Conservation (phyloP, 2,888 invertebrate species). For the Melinaea marsaeus region DNA sequence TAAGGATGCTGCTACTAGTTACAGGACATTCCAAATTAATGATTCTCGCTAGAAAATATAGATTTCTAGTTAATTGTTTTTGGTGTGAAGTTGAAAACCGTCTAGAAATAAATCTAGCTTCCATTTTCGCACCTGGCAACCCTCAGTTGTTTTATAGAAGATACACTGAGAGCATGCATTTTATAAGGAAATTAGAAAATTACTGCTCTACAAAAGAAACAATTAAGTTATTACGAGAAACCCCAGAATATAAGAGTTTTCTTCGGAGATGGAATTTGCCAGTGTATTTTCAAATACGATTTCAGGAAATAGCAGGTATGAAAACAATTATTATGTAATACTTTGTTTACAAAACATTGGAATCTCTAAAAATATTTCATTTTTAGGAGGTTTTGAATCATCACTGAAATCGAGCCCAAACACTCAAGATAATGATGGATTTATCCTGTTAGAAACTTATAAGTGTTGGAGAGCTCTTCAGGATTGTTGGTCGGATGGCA, state of each 20-base stretch:
- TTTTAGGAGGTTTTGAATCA: constrained; percentile 63
- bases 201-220: constrained; percentile 79
- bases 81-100: constrained; percentile 92
- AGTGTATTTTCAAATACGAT: constrained; percentile 97
- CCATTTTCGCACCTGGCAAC: constrained; percentile 95
- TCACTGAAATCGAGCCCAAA: constrained; percentile 54
- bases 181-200: constrained; percentile 83
- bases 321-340: not conserved
- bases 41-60: constrained; percentile 64
- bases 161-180: constrained; percentile 87
- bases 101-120: constrained; percentile 86
- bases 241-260: constrained; percentile 86
- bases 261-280: constrained; percentile 94
- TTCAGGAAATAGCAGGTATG: constrained; percentile 92
- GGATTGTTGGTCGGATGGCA: constrained; percentile 86
- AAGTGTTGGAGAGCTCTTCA: constrained; percentile 69
- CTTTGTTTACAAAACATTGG: not conserved
- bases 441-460: constrained; percentile 68
- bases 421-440: constrained; percentile 52
- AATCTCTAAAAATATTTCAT: not conserved
- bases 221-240: constrained; percentile 78
- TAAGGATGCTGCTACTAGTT: constrained; percentile 76
- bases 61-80: constrained; percentile 86
- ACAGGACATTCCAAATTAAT: constrained; percentile 72
- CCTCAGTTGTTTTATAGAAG: constrained; percentile 91